Base-by-base conservation (phyloP, 2,113 vertebrate species). In the Dicentrarchus labrax region DNA sequence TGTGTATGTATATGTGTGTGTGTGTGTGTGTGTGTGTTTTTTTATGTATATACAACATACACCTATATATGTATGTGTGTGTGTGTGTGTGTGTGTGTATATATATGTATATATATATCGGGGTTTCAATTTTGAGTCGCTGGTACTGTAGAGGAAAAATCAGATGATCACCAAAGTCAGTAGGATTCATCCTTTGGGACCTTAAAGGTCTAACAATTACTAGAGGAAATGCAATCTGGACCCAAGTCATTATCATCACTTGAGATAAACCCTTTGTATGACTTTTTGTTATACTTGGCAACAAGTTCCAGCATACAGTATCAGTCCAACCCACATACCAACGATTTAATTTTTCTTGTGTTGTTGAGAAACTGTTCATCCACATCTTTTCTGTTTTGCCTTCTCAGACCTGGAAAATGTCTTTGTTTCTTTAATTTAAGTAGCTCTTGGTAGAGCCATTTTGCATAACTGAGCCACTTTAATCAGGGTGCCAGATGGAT, bases 381-480 rank as follows among this genome's bases (percentile, higher is more conserved):
- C 8, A 22, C 2, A 64, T 22, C 21, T 3, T 41, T 6, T 21
- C 8, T 66, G 41, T 47, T 45, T 66, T 39, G 38, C 38, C 61
- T n/a, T 41, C n/a, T 60, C 13, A 60, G 6, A 24, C 24, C 5
- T 13, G 6, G 6, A 60, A 36, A 60, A 15, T 16, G 10, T 30
- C 13, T 17, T 53, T 57, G 30, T 39, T 38, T 53, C 48, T 51
- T 13, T 8, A n/a, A 8, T 39, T 22, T 15, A 13, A 39, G 30
- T n/a, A 4, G 7, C 38, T 70, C 17, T 70, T 13, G 7, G 19
- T 39, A 1, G 6, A 45, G 5, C 5, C 38, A 72, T 24, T 72
- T 72, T 4, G 39, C n/a, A 54, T 71, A 24, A 72, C 57, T 72
- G 39, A 57, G n/a, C 45, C 70, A 71, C 12, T 41, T 56, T 21